Conservation (phyloP, 2,888 invertebrate genomes). For the Sylvicola cinctus region DNA sequence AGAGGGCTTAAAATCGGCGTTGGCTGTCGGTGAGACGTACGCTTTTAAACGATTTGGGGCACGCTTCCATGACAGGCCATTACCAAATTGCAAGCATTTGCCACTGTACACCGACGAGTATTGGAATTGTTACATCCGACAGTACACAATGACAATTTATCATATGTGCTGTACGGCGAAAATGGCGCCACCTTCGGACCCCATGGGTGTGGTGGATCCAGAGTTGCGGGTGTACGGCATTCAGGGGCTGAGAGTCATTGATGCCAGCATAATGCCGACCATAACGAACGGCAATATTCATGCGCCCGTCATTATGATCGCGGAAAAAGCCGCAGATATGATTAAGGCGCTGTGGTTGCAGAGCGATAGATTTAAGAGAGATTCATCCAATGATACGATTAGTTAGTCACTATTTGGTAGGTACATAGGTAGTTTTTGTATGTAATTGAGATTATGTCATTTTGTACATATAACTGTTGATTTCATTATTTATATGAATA, state of each 20-base stretch:
- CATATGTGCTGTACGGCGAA: slow-evolving; percentile 68
- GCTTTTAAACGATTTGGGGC: slow-evolving; percentile 63
- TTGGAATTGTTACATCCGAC: slow-evolving; percentile 65
- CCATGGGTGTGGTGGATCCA: slow-evolving; percentile 63
- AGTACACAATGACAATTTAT: slow-evolving; percentile 75
- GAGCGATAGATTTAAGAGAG: neutral
- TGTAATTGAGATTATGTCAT: too few relatives aligned
- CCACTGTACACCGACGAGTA: slow-evolving; percentile 63
- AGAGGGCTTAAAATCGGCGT: slow-evolving; percentile 69
- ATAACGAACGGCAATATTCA: slow-evolving; percentile 50
- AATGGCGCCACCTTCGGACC: slow-evolving; percentile 61
- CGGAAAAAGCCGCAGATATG: slow-evolving; percentile 73
- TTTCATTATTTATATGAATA: too few relatives aligned
- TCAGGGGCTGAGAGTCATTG: slow-evolving; percentile 58
- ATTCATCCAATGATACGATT: neutral
- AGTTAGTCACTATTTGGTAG: too few relatives aligned
- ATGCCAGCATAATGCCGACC: slow-evolving; percentile 74
- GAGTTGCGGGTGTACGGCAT: slow-evolving; percentile 56
- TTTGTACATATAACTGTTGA: too few relatives aligned
- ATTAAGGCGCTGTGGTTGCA: slow-evolving; percentile 57
- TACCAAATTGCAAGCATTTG: slow-evolving; percentile 67
- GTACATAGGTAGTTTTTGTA: too few relatives aligned
- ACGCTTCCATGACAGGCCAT: slow-evolving; percentile 45
- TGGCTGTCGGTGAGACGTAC: slow-evolving; percentile 59
- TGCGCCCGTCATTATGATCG: slow-evolving; percentile 75